A percentile compares a stretch with the other conserved stretches of the same genome.
These are phyloP conservation scores for Hyposoter didymator DNA, from an alignment of 2,888 invertebrate genomes.

Conservation along the genomic window DNA sequence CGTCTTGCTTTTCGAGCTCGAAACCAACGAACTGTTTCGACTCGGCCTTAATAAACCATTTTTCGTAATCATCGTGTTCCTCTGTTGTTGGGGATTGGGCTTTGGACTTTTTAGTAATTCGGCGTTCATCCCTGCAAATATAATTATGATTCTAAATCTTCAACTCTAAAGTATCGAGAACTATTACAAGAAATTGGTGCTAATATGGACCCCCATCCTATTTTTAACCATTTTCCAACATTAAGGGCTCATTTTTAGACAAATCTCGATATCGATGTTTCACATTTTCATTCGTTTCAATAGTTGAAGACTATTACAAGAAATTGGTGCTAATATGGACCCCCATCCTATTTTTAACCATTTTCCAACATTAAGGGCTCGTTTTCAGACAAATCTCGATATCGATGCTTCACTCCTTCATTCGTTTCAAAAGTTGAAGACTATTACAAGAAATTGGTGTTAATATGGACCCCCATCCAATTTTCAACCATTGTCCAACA, in stretches of 20 bases:
- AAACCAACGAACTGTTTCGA: slow-evolving; percentile 78
- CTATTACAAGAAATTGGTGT: not conserved
- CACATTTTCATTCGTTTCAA: too few species aligned
- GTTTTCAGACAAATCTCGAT: too few species aligned
- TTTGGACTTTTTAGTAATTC: slow-evolving; percentile 74
- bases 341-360: not conserved
- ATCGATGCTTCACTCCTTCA: too few species aligned
- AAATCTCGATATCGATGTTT: too few species aligned
- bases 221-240: not conserved
- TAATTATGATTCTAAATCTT: not conserved
- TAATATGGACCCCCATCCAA: not conserved
- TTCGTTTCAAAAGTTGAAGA: too few species aligned
- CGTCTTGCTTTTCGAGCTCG: slow-evolving; percentile 75
- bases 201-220: not conserved
- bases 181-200: not conserved
- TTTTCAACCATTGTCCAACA: not conserved
- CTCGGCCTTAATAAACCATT: slow-evolving; percentile 80
- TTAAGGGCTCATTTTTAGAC: not conserved
- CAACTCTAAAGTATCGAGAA: too few species aligned
- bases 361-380: not conserved
- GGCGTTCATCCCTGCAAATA: slow-evolving; percentile 76
- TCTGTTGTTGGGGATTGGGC: slow-evolving; percentile 74
- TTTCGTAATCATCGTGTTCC: slow-evolving; percentile 82
- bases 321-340: not conserved
- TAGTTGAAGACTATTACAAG: not conserved